These are phyloP conservation scores for Podocnemis expansa DNA, from an alignment of 2,113 vertebrate genomes.

Conservation along the genomic window DNA sequence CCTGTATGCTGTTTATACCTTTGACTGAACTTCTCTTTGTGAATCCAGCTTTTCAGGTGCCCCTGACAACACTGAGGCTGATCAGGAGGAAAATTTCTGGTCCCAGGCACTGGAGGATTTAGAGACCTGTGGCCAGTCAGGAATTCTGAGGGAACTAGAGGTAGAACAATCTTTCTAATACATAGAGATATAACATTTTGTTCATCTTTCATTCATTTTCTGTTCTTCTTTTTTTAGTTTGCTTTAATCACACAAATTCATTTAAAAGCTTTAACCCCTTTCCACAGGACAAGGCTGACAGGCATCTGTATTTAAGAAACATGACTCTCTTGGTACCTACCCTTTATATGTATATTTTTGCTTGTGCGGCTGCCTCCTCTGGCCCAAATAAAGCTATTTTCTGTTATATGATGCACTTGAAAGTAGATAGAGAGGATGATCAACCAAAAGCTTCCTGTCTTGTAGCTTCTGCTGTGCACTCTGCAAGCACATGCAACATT, in stretches of 20 bases:
- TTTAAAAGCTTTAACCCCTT: conserved; percentile 88
- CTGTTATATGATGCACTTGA: conserved; percentile 70
- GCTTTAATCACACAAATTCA: conserved; percentile 78
- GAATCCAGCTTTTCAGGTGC: conserved; percentile 86
- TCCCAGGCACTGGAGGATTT: conserved; percentile 98
- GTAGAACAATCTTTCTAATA: conserved; percentile 78
- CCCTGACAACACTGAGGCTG: conserved; percentile 88
- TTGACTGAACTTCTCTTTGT: conserved; percentile 62
- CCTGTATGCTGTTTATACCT: background rate
- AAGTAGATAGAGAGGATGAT: conserved; percentile 58
- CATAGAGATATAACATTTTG: conserved; percentile 59
- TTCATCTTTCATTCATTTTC: conserved; percentile 75
- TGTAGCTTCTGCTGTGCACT: conserved; percentile 79
- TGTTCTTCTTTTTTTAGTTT: conserved; percentile 68
- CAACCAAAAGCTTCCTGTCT: conserved; percentile 77
- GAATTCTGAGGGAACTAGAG: conserved; percentile 97
- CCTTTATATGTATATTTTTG: conserved; percentile 83
- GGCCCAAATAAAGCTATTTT: conserved; percentile 74
- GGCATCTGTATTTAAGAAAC: conserved; percentile 92
- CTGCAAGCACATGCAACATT: conserved; percentile 58
- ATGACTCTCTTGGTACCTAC: conserved; percentile 90
- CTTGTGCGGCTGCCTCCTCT: conserved; percentile 80
- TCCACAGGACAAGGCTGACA: conserved; percentile 91
- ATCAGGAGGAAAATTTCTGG: conserved; percentile 99
- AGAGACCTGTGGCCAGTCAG: conserved; percentile 97